Base-by-base conservation (phyloP, 1,140 invertebrate species). In the Augochlora pura region DNA sequence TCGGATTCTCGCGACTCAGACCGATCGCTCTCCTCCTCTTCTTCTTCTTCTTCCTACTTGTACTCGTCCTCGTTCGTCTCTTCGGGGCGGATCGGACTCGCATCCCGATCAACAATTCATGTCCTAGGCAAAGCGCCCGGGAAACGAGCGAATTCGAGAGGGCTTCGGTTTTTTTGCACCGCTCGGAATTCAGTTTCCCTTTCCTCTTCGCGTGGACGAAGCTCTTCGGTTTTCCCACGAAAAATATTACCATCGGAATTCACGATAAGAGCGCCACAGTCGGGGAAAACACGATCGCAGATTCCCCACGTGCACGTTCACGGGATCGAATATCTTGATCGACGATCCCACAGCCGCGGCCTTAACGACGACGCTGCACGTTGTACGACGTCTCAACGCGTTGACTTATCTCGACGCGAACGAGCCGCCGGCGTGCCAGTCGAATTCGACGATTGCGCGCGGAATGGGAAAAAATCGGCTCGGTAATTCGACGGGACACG, bases 21-120 rank as follows among this genome's bases (percentile, higher is more conserved):
- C 60, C 83, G 82, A 85, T 85, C 81, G 83, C 81, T 80, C 77
- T 82, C 64, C 68, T 85, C 70, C 64, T 77, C 23, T 39, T 67
- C 59, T 6, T 52, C 49, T 16, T 18, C 49, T 16, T 67, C 59
- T 6, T 52, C 49, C 49, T 18, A 16, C 49, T 46, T 7, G 9
- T 46, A 0, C 42, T 46, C 42, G 9, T 46, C 42, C 42, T 3
- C 42, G 42, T 12, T 46, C 42, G 9, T 46, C 42, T 12, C 8
- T 7, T 46, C 12, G 9, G 18, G 16, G 3, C 49, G 3, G 5
- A 16, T 52, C 49, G 5, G 16, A 4, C 49, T 52, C 49, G 49
- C 42, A 10, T 46, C 42, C 16, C 49, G 49, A 38, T 52, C 32
- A 39, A 77, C 32, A 39, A 77, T 69, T 67, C 49, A 10, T 75